phyloP scores from a whole-genome alignment of 2,797 vertebrate species.

The Melopsittacus undulatus region DNA sequence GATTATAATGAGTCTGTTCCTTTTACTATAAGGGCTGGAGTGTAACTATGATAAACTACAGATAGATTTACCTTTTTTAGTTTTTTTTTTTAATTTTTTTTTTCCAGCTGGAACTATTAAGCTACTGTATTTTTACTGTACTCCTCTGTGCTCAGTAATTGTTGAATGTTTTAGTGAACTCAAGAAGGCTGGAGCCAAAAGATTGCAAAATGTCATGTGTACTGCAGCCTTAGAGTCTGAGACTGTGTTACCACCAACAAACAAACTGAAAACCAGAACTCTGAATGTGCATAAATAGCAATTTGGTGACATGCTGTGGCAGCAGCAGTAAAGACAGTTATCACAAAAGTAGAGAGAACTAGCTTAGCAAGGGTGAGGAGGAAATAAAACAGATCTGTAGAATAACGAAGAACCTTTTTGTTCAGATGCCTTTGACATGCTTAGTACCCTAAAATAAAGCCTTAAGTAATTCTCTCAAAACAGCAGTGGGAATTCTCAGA shows the following conservation, averaged over 20 bases:
- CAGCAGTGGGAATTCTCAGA: background rate
- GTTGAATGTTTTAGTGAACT: background rate
- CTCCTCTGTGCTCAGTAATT: background rate
- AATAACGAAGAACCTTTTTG: background rate
- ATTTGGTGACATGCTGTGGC: background rate
- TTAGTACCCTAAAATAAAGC: background rate
- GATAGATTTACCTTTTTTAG: background rate
- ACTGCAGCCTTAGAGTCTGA: background rate
- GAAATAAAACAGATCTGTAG: background rate
- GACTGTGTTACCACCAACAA: background rate
- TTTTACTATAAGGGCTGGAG: background rate
- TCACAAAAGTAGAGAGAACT: background rate
- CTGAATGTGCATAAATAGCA: background rate
- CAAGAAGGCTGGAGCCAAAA: background rate
- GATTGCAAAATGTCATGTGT: accelerated
- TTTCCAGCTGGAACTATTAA: background rate
- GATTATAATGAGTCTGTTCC: background rate
- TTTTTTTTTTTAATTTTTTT: background rate
- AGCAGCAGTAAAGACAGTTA: background rate
- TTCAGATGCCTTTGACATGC: background rate
- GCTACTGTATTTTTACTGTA: background rate
- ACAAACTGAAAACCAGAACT: background rate
- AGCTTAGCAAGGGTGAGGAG: background rate
- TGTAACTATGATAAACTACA: background rate
- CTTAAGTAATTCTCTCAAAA: background rate